Evolutionary conservation across 2,113 vertebrate species (phyloP), one percentile per base, ranked within the genome.

Genomic region (Pipra filicauda): DNA sequence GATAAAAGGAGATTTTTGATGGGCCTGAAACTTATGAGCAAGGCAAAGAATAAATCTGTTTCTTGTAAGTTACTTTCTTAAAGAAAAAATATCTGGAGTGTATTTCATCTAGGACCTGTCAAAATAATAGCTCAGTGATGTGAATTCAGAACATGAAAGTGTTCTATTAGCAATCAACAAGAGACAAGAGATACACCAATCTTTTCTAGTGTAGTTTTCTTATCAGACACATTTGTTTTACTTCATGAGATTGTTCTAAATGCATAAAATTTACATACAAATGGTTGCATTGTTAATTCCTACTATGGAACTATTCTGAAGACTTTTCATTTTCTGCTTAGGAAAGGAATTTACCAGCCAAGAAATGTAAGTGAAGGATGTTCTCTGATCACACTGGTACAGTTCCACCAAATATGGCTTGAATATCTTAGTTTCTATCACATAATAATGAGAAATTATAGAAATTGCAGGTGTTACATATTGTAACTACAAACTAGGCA

Each of bases 1-100:
- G 96, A 97, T 97, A 96, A 97, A 97, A 97, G 82, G 11, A 35
- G 57, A 57, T 78, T 92, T 91, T 96, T 95, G 95, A 97, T 95
- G 57, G 93, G 87, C 58, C 84, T 91, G 76, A 95, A 97, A 95
- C 64, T 95, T 80, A 90, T 37, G 70, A 96, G 84, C 70, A 79
- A 84, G 73, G 77, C 90, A 96, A 75, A 95, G 67, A 90, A 96
- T 97, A 94, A 94, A 96, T 96, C 80, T 88, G 58, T 70, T 94
- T 79, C 72, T 69, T 58, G 55, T 82, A 93, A 95, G 78, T 78
- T 85, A 66, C 66, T 83, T 97, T 93, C 88, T 95, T 97, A 91
- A 93, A 95, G 77, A 62, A 70, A 74, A 84, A 93, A 93, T 35
- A 97, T 93, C 80, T 86, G 81, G 78, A 94, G 66, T 80, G 46